phyloP scores from a whole-genome alignment of 2,888 invertebrate species.

The Metacarcinus magister region DNA sequence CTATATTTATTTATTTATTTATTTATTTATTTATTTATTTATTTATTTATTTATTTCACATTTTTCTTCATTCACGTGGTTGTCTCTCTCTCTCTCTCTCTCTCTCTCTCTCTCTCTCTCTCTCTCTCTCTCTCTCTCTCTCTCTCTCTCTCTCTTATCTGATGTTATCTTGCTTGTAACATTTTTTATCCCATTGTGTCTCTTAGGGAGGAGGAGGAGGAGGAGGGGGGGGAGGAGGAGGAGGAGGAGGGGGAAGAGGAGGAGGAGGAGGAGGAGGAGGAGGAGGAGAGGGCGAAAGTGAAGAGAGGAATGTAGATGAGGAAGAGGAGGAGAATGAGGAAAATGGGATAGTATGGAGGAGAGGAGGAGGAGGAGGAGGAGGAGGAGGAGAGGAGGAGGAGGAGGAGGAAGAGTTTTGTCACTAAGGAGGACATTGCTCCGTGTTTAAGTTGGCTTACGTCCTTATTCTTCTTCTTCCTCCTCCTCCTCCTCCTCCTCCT shows the following conservation, averaged over 20 bases:
- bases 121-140: background rate
- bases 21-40: background rate
- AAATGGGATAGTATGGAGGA: background rate
- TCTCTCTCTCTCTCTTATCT: background rate
- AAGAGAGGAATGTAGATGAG: background rate
- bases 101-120: conserved; percentile 44
- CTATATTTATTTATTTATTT: background rate
- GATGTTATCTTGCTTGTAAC: background rate
- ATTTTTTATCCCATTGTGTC: background rate
- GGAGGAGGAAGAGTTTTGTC: conserved; percentile 27
- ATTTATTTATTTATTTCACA: background rate
- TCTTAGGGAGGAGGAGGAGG: no score
- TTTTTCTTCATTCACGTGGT: background rate
- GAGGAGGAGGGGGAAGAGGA: background rate
- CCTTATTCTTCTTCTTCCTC: background rate
- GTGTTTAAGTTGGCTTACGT: background rate
- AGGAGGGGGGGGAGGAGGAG: background rate
- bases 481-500: background rate
- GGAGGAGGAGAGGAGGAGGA: background rate
- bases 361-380: conserved; percentile 1
- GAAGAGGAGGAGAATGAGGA: background rate
- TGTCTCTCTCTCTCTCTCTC: conserved; percentile 43
- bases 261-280: background rate
- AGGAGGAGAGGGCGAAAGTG: background rate
- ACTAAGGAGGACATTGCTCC: background rate